Evolutionary conservation across 2,888 invertebrate species (phyloP).

Genomic region (Synergus gifuensis): DNA sequence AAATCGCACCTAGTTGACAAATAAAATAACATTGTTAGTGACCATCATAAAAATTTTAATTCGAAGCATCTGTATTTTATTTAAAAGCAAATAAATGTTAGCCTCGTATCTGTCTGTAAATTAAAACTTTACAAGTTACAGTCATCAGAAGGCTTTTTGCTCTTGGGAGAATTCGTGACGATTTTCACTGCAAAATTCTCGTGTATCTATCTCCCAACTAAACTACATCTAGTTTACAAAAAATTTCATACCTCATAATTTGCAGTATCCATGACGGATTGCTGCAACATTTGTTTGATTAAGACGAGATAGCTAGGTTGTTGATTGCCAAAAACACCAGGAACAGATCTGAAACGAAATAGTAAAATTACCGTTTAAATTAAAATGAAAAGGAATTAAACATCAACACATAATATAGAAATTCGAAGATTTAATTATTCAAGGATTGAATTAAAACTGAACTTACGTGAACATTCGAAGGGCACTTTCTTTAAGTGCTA

Average conservation of each 20-base stretch:
- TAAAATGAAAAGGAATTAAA: neutral
- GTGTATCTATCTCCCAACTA: slow-evolving; percentile 70
- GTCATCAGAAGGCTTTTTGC: slow-evolving; percentile 80
- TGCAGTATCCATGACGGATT: slow-evolving; percentile 87
- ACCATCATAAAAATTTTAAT: neutral
- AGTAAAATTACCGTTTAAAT: neutral
- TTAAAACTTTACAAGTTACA: slow-evolving; percentile 79
- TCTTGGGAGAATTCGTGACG: slow-evolving; percentile 78
- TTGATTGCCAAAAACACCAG: slow-evolving; percentile 97
- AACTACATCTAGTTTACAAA: neutral
- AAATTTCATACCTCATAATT: slow-evolving; percentile 81
- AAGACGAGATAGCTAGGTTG: slow-evolving; percentile 94
- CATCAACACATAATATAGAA: neutral
- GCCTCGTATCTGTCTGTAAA: slow-evolving; percentile 82
- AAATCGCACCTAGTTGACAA: slow-evolving; percentile 80
- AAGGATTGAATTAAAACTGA: slow-evolving; percentile 3
- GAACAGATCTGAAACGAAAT: slow-evolving; percentile 85
- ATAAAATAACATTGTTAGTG: neutral
- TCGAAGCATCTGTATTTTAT: slow-evolving; percentile 16
- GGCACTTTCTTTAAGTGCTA: slow-evolving; percentile 94
- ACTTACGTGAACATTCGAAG: slow-evolving; percentile 95
- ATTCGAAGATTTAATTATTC: neutral
- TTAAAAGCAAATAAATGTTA: slow-evolving; percentile 69
- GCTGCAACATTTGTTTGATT: slow-evolving; percentile 96
- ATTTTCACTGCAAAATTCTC: slow-evolving; percentile 51